phyloP scores from a whole-genome alignment of 2,888 invertebrate genomes.

The Euphydryas editha region DNA sequence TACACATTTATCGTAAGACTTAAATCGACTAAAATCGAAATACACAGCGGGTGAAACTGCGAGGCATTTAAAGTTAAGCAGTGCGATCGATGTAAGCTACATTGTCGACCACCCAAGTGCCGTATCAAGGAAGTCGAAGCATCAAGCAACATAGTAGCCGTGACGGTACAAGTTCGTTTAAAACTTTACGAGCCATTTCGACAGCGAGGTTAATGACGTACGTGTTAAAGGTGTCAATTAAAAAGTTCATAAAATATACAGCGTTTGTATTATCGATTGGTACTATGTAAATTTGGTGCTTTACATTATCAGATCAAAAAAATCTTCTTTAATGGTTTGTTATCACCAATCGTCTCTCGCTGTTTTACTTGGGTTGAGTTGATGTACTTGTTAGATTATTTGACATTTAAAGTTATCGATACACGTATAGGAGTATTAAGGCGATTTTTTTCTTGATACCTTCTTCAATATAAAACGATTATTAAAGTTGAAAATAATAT shows the following conservation, averaged over 20 bases:
- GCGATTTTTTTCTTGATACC: too few relatives aligned
- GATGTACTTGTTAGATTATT: too few relatives aligned
- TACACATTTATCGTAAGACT: too few relatives aligned
- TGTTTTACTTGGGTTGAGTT: too few relatives aligned
- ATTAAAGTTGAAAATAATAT: too few relatives aligned
- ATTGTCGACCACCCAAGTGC: constrained; percentile 33
- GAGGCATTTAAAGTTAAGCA: too few relatives aligned
- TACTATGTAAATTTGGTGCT: neutral
- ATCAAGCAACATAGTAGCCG: constrained; percentile 18
- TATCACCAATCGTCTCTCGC: too few relatives aligned
- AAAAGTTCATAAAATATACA: neutral
- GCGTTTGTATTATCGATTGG: neutral
- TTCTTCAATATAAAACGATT: too few relatives aligned
- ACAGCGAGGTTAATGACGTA: neutral
- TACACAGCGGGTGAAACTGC: too few relatives aligned
- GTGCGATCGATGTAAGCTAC: constrained; percentile 3
- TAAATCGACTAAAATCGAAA: too few relatives aligned
- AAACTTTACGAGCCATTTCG: neutral
- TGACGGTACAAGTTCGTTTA: constrained; percentile 14
- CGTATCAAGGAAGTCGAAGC: constrained; percentile 33
- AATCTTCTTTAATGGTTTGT: neutral
- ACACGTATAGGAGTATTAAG: too few relatives aligned
- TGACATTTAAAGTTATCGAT: too few relatives aligned
- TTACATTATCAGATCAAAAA: neutral
- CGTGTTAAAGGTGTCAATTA: neutral